Conservation (phyloP, 2,888 invertebrate species). For the Meta bourneti region DNA sequence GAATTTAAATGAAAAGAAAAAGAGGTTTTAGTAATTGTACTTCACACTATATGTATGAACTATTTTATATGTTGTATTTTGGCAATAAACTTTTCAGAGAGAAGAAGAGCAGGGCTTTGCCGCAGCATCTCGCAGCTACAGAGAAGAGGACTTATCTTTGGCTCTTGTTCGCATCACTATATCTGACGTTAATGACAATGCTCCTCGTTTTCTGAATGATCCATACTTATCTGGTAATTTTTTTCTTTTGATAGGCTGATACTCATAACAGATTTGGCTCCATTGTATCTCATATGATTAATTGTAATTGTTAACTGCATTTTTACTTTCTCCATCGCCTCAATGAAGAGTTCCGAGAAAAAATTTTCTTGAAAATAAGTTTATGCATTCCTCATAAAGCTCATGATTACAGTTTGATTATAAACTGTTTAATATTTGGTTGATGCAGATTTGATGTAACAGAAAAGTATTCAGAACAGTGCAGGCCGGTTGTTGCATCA, state of each 20-base stretch:
- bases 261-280: neutral
- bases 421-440: no score
- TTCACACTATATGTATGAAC: neutral
- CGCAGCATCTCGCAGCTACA: slow-evolving; percentile 65
- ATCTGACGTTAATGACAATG: slow-evolving; percentile 94
- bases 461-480: no score
- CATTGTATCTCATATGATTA: neutral
- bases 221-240: slow-evolving; percentile 86
- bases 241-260: slow-evolving; percentile 34
- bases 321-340: no score
- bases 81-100: slow-evolving; percentile 22
- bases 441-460: no score
- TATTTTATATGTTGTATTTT: neutral
- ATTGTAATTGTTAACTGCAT: no score
- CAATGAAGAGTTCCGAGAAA: no score
- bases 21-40: neutral
- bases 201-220: slow-evolving; percentile 88
- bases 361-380: no score
- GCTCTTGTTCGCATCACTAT: slow-evolving; percentile 84
- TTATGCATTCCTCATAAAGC: no score
- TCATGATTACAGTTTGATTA: no score
- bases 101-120: slow-evolving; percentile 71
- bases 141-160: slow-evolving; percentile 84
- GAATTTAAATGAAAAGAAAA: no score
- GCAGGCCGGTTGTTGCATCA: no score